Conservation (phyloP, 2,797 vertebrate species). For the Chelmon rostratus region DNA sequence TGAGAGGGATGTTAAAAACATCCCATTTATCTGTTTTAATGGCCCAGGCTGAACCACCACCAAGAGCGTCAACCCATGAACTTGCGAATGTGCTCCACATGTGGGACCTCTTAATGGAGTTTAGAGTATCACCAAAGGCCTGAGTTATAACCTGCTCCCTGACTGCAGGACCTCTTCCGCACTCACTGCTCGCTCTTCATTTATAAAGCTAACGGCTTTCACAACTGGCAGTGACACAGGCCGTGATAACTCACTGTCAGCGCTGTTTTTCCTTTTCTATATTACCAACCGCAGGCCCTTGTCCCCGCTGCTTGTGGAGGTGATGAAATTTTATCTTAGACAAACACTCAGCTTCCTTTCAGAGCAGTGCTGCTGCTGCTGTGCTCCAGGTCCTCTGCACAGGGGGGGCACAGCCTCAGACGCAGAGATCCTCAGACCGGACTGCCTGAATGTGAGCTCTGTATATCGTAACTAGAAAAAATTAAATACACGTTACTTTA, state of each 20-base stretch:
- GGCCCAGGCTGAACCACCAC: constrained; percentile 52
- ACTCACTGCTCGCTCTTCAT: constrained; percentile 62
- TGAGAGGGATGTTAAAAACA: constrained; percentile 67
- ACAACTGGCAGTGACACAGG: constrained; percentile 64
- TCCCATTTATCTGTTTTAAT: constrained; percentile 69
- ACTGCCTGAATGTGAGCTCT: neutral
- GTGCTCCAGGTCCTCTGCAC: constrained; percentile 24
- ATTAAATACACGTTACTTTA: constrained; percentile 4
- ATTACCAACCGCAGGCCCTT: constrained; percentile 47
- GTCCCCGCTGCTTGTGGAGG: constrained; percentile 63
- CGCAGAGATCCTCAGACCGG: neutral
- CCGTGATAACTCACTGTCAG: constrained; percentile 66
- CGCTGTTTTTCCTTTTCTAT: constrained; percentile 59
- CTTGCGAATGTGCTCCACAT: constrained; percentile 71
- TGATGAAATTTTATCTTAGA: constrained; percentile 77
- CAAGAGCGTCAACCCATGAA: constrained; percentile 57
- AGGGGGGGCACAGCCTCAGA: constrained; percentile 19
- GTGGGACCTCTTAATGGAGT: constrained; percentile 79
- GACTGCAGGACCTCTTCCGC: constrained; percentile 65
- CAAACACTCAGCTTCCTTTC: constrained; percentile 76
- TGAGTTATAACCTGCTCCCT: constrained; percentile 75
- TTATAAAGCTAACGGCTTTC: constrained; percentile 73
- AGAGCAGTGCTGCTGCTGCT: constrained; percentile 45
- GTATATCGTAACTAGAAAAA: constrained; percentile 2
- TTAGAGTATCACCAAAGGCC: constrained; percentile 63